Conservation (phyloP, 2,113 vertebrate genomes). For the Rousettus leschenaultii region DNA sequence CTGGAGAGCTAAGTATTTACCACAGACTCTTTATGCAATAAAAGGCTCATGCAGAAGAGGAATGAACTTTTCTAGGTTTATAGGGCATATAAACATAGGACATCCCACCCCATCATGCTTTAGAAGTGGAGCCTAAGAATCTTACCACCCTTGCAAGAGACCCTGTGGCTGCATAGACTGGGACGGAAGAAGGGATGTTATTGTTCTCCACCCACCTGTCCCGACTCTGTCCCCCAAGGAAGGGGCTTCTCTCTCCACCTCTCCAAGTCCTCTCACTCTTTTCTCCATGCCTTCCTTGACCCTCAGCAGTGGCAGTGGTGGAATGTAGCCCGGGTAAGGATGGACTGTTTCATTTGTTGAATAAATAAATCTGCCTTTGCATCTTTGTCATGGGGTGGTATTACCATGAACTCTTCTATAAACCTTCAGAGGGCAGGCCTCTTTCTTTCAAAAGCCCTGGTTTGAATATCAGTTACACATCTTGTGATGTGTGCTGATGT, state of each 20-base stretch:
- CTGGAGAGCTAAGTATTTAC: slow-evolving; percentile 23
- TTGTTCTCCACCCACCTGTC: fast-evolving
- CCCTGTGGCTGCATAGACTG: fast-evolving
- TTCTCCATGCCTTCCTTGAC: background rate
- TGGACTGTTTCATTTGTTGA: background rate
- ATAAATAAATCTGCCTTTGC: background rate
- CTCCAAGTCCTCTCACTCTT: background rate
- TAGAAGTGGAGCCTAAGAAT: background rate
- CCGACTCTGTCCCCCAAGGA: background rate
- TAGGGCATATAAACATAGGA: background rate
- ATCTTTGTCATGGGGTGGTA: background rate
- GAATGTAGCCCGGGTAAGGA: background rate
- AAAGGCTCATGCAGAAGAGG: background rate
- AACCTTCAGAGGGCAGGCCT: background rate
- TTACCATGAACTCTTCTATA: background rate
- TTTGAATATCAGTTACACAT: background rate
- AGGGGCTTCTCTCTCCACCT: background rate
- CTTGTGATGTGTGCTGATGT: background rate
- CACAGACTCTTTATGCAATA: background rate
- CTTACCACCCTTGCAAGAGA: background rate
- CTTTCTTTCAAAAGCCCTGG: background rate
- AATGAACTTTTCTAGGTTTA: background rate
- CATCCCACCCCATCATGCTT: background rate
- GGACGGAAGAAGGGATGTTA: background rate
- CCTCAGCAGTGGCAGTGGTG: background rate